Percentiles rank a stretch among this genome's conserved stretches.
Conservation (phyloP, 2,113 vertebrate species). For the Cinclus mexicanus region DNA sequence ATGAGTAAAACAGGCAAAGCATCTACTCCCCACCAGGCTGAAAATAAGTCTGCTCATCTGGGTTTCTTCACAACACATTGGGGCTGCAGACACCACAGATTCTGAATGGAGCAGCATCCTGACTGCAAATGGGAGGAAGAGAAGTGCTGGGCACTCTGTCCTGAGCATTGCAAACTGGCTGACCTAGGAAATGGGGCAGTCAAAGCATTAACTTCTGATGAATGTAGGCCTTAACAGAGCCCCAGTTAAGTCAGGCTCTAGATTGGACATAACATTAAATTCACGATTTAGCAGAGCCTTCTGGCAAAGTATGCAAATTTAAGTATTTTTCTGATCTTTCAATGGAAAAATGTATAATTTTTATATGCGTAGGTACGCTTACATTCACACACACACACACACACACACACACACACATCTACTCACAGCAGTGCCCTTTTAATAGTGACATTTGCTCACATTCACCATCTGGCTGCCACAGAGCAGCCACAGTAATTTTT, state of each 20-base stretch:
- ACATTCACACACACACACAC: background rate
- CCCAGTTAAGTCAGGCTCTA: background rate
- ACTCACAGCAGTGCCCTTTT: background rate
- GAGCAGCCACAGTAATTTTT: background rate
- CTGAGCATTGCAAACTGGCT: background rate
- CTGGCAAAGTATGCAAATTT: background rate
- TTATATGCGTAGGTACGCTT: background rate
- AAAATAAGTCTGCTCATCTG: background rate
- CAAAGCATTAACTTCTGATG: background rate
- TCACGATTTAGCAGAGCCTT: background rate
- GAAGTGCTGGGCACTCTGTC: background rate
- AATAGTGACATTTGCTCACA: background rate
- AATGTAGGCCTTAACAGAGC: background rate
- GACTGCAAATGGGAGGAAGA: background rate
- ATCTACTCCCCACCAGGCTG: background rate
- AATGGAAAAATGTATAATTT: background rate
- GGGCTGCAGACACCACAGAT: background rate
- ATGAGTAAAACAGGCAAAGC: background rate
- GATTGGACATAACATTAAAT: background rate
- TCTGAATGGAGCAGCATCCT: background rate
- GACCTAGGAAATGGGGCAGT: background rate
- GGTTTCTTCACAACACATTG: accelerated
- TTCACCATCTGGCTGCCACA: background rate
- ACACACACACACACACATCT: background rate
- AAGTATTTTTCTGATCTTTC: background rate